Evolutionary conservation across 2,888 invertebrate genomes (phyloP).

Genomic region (Aleiodes alternator): DNA sequence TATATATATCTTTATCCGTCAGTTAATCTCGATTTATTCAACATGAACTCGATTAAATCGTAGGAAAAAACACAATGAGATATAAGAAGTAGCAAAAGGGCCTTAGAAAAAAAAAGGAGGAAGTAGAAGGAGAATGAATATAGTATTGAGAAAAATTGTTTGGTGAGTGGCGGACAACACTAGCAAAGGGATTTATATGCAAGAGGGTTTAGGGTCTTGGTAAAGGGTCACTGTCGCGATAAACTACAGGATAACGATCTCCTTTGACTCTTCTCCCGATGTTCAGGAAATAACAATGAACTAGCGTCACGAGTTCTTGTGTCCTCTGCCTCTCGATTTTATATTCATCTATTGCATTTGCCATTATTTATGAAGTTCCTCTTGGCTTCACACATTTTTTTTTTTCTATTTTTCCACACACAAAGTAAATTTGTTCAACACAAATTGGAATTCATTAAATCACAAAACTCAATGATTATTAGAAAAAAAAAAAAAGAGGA

Average conservation of each 20-base stretch:
- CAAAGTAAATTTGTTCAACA: background rate
- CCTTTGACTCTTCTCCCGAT: conserved; percentile 14
- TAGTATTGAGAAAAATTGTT: conserved; percentile 39
- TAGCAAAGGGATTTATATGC: conserved; percentile 14
- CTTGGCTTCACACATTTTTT: background rate
- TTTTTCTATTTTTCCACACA: background rate
- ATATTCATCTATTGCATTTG: conserved; percentile 12
- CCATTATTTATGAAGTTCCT: conserved; percentile 11
- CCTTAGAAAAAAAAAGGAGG: conserved; percentile 23
- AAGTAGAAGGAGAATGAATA: background rate
- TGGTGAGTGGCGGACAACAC: conserved; percentile 9
- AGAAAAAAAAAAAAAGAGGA: too few species aligned
- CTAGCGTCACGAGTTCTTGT: conserved; percentile 33
- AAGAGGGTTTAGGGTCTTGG: conserved; percentile 8
- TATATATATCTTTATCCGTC: conserved; percentile 41
- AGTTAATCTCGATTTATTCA: conserved; percentile 53
- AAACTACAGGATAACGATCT: conserved; percentile 42
- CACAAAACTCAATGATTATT: conserved; percentile 4
- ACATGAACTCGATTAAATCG: conserved; percentile 43
- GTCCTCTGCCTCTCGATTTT: background rate
- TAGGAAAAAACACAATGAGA: background rate
- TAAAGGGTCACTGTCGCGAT: conserved; percentile 40
- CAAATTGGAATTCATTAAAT: background rate
- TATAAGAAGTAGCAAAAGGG: conserved; percentile 16
- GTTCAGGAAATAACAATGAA: conserved; percentile 36